phyloP scores from a whole-genome alignment of 2,888 invertebrate genomes.

The Stictocephala bisonia region DNA sequence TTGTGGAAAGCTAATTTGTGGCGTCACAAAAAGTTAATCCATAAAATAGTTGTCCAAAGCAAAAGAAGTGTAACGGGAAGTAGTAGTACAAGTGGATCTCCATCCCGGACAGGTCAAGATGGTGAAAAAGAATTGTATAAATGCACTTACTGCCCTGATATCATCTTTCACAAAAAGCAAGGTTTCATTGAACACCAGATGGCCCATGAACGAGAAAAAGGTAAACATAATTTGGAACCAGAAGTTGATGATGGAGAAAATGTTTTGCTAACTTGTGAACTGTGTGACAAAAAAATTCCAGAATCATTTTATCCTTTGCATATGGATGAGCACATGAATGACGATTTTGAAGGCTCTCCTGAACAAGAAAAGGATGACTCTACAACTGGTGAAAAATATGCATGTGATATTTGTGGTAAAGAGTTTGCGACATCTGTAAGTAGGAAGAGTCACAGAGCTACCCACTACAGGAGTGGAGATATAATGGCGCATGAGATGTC shows the following conservation, averaged over 20 bases:
- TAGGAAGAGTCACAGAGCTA: constrained; percentile 40
- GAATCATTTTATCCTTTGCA: constrained; percentile 35
- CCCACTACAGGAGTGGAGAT: constrained; percentile 14
- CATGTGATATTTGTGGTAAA: constrained; percentile 40
- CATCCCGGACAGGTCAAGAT: neutral
- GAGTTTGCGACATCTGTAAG: constrained; percentile 4
- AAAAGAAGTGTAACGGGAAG: neutral
- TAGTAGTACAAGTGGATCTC: neutral
- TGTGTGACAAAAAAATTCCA: constrained; percentile 36
- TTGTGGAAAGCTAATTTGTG: constrained; percentile 29
- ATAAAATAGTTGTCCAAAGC: neutral
- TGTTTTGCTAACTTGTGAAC: constrained; percentile 37
- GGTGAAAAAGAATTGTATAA: neutral
- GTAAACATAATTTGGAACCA: neutral
- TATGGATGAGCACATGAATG: constrained; percentile 42
- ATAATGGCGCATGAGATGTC: neutral
- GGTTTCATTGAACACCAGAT: constrained; percentile 37
- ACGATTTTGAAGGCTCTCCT: constrained; percentile 32
- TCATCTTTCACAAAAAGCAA: constrained; percentile 37
- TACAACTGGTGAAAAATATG: neutral
- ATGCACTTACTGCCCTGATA: constrained; percentile 32
- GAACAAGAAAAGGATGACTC: neutral
- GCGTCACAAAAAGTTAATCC: constrained; percentile 23
- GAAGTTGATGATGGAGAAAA: neutral
- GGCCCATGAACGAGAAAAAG: neutral